Percentiles rank a stretch among this genome's conserved stretches.
Conservation (phyloP, 2,113 vertebrate genomes). For the Pelecanus crispus region DNA sequence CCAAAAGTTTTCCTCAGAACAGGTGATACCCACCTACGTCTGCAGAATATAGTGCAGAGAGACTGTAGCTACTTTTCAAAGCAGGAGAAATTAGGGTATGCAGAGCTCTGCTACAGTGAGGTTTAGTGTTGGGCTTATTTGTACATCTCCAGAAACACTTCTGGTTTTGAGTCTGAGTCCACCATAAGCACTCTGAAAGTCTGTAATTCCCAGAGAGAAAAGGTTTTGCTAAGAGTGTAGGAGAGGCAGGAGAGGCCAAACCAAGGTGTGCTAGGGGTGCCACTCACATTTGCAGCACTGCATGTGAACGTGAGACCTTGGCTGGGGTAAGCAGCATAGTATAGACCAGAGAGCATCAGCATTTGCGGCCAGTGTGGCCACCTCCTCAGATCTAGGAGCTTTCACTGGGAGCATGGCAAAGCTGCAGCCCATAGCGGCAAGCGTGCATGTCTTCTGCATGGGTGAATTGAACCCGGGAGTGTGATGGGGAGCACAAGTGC, state of each 20-base stretch:
- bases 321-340: neutral
- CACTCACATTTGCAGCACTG: accelerated
- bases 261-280: neutral
- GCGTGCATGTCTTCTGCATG: neutral
- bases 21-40: neutral
- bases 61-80: neutral
- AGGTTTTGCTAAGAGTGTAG: neutral
- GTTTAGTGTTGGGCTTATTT: neutral
- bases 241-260: neutral
- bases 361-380: accelerated
- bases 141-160: neutral
- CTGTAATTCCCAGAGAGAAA: neutral
- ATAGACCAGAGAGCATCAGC: neutral
- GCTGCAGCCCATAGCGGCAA: neutral
- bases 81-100: neutral
- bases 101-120: neutral
- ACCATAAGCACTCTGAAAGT: neutral
- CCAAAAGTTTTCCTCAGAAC: neutral
- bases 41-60: neutral
- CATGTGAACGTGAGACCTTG: neutral
- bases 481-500: neutral
- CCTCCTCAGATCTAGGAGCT: neutral
- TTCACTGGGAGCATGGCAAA: neutral
- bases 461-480: neutral
- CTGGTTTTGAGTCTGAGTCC: neutral